Evolutionary conservation across 1,140 invertebrate genomes (phyloP).

Genomic region (Pseudobourletiella spinata): DNA sequence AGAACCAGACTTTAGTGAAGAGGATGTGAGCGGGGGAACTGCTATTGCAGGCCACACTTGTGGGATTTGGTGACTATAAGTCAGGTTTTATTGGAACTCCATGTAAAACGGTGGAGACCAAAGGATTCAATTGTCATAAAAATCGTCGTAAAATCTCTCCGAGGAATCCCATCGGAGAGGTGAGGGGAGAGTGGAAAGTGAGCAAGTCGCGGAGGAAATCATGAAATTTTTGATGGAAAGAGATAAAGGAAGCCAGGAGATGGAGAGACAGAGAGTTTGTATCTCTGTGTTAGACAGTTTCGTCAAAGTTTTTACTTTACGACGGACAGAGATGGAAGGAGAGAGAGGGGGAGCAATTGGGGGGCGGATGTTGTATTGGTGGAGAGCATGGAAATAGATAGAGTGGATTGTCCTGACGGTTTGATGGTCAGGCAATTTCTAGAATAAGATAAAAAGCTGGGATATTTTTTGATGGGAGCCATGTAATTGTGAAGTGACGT

Average conservation of each 20-base stretch:
- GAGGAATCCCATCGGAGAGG: too few species aligned
- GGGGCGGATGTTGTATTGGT: not conserved
- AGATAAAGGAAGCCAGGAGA: not conserved
- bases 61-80: not conserved
- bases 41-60: too few species aligned
- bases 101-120: not conserved
- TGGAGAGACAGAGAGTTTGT: too few species aligned
- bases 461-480: not conserved
- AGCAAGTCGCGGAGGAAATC: not conserved
- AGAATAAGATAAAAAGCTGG: not conserved
- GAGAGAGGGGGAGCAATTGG: not conserved
- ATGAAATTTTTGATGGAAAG: not conserved
- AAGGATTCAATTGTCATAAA: too few species aligned
- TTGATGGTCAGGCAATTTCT: not conserved
- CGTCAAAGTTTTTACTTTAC: not conserved
- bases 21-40: too few species aligned
- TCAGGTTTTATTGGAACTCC: not conserved
- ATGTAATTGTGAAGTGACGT: not conserved
- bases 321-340: too few species aligned
- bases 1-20: too few species aligned
- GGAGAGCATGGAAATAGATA: too few species aligned
- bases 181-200: not conserved
- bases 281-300: too few species aligned
- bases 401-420: not conserved
- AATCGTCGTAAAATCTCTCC: too few species aligned